Percentiles rank a stretch among this genome's conserved stretches.
Evolutionary conservation across 1,140 invertebrate genomes (phyloP).

Genomic region (Limonius californicus): DNA sequence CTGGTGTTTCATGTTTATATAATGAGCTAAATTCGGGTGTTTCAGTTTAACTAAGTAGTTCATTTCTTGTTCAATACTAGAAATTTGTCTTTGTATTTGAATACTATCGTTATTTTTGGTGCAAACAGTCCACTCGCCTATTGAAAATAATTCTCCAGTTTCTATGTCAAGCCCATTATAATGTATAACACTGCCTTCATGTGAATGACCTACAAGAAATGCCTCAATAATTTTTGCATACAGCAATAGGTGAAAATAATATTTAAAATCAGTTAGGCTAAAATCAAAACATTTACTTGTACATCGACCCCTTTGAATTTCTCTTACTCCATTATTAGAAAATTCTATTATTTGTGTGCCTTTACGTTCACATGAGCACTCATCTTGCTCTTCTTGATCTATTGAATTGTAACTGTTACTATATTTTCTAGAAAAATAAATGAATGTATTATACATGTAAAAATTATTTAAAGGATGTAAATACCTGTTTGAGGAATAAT

Average conservation of each 20-base stretch:
- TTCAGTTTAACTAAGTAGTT: slow-evolving; percentile 62
- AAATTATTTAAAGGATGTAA: no score
- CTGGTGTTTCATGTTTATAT: slow-evolving; percentile 65
- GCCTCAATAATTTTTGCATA: no score
- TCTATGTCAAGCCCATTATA: slow-evolving; percentile 60
- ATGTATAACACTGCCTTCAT: background rate
- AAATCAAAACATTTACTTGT: slow-evolving; percentile 54
- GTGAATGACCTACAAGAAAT: slow-evolving; percentile 55
- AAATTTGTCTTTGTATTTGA: slow-evolving; percentile 54
- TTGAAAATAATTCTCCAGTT: slow-evolving; percentile 62
- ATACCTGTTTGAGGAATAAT: background rate
- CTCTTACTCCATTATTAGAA: slow-evolving; percentile 52
- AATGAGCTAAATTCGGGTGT: slow-evolving; percentile 69
- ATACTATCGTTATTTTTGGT: slow-evolving; percentile 42
- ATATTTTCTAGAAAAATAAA: slow-evolving; percentile 13
- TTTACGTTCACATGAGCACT: slow-evolving; percentile 51
- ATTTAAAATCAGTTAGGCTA: no score
- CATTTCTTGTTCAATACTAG: slow-evolving; percentile 68
- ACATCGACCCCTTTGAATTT: slow-evolving; percentile 55
- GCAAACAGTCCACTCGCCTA: slow-evolving; percentile 63
- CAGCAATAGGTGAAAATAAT: no score
- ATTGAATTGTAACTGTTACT: background rate
- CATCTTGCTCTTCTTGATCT: slow-evolving; percentile 1
- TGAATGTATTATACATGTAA: background rate
- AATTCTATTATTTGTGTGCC: slow-evolving; percentile 54